Evolutionary conservation across 2,113 vertebrate species (phyloP).

Genomic region (Megatriorchis doriae): DNA sequence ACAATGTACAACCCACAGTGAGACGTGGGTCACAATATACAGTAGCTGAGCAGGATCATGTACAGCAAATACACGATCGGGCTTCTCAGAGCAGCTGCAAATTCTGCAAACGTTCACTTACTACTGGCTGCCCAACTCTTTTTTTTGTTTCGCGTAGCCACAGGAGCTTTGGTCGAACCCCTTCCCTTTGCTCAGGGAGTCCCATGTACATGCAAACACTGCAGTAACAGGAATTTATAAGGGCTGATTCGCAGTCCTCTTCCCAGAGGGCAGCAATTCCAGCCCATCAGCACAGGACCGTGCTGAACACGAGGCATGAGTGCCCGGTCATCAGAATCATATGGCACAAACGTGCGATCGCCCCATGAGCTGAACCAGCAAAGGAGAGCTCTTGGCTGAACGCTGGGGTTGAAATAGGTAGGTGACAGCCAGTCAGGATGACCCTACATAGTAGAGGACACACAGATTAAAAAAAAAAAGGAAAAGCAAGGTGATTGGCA

Average conservation of each 20-base stretch:
- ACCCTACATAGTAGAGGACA: background rate
- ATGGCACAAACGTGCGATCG: background rate
- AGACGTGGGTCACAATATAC: background rate
- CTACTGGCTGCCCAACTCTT: background rate
- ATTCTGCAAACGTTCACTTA: background rate
- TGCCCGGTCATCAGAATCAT: background rate
- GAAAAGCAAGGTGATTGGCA: background rate
- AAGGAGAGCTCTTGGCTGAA: background rate
- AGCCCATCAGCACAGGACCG: background rate
- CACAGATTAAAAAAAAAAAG: background rate
- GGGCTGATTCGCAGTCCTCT: background rate
- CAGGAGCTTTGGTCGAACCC: background rate
- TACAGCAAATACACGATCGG: rapidly evolving
- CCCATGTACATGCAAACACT: background rate
- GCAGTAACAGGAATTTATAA: rapidly evolving
- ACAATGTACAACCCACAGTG: background rate
- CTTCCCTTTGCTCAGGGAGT: background rate
- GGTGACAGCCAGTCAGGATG: background rate
- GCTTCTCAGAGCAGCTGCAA: background rate
- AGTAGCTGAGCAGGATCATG: background rate
- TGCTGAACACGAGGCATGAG: background rate
- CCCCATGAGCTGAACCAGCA: background rate
- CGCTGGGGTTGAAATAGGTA: background rate
- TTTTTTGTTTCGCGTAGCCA: background rate
- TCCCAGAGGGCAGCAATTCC: background rate